phyloP scores from a whole-genome alignment of 2,888 invertebrate species.

The Lutraria lutraria region DNA sequence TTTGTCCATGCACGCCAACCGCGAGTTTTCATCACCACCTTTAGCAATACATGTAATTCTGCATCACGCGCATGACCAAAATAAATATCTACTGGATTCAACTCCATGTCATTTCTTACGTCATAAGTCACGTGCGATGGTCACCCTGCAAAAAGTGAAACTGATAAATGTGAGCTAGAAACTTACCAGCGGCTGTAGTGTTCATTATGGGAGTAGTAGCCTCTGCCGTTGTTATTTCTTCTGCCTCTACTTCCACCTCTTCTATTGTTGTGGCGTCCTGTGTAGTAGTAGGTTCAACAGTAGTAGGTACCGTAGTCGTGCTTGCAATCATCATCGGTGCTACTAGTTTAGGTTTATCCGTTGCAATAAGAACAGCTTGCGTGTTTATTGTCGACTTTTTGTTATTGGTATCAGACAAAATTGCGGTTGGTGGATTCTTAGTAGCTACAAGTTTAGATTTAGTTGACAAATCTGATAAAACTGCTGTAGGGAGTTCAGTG shows the following conservation, averaged over 20 bases:
- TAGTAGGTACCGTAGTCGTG: constrained; percentile 8
- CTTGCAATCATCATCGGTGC: constrained; percentile 30
- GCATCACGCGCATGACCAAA: no score
- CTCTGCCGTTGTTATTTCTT: constrained; percentile 36
- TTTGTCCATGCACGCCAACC: no score
- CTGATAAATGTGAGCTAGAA: no score
- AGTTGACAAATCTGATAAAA: constrained; percentile 20
- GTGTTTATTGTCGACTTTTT: constrained; percentile 20
- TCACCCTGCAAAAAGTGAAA: no score
- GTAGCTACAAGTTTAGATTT: neutral
- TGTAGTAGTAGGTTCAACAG: neutral
- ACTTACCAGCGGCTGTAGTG: constrained; percentile 17
- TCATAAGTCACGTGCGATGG: no score
- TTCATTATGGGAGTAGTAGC: neutral
- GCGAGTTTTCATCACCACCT: no score
- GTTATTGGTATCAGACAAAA: constrained; percentile 48
- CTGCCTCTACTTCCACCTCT: constrained; percentile 45
- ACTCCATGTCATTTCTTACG: no score
- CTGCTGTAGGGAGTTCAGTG: constrained; percentile 34
- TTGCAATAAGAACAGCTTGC: constrained; percentile 47
- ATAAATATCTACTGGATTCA: no score
- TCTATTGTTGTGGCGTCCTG: constrained; percentile 4
- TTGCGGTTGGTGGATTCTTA: constrained; percentile 43
- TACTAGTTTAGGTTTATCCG: constrained; percentile 45
- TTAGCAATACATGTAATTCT: no score